phyloP scores from a whole-genome alignment of 2,113 vertebrate species.

The Odontophorus gujanensis region DNA sequence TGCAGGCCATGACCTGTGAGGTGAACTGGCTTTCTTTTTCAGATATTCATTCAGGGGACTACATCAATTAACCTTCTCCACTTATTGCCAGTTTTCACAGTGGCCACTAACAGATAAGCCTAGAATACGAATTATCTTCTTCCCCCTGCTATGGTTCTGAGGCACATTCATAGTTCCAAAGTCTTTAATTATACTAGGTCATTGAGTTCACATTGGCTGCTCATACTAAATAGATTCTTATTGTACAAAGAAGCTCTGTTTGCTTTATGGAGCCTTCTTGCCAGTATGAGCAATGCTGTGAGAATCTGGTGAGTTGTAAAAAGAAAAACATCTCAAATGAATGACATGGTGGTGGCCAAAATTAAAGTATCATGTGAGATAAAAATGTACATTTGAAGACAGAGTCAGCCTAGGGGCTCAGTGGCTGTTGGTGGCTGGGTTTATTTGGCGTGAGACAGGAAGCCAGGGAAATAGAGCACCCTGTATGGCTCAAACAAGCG shows the following conservation, averaged over 20 bases:
- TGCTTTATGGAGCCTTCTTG: conserved; percentile 16
- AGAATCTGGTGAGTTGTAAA: conserved; percentile 24
- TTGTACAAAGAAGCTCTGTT: conserved; percentile 28
- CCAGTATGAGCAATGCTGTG: conserved; percentile 28
- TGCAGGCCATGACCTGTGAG: not conserved
- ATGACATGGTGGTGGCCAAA: not conserved
- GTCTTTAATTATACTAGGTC: conserved; percentile 13
- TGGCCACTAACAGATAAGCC: not conserved
- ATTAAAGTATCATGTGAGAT: not conserved
- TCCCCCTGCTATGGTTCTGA: conserved; percentile 2
- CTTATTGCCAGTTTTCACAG: not conserved
- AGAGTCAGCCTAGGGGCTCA: not conserved
- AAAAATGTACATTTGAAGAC: not conserved
- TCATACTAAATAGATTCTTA: not conserved
- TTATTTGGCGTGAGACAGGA: not conserved
- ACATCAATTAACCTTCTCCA: not conserved
- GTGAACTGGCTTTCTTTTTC: not conserved
- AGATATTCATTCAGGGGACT: not conserved
- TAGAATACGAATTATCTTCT: not conserved
- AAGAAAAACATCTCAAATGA: conserved; percentile 7
- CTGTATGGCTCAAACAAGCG: not conserved
- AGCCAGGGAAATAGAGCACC: not conserved
- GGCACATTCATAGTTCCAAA: not conserved
- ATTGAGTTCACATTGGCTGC: conserved; percentile 1
- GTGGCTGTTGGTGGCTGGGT: not conserved